Percentiles rank a stretch among this genome's conserved stretches.
phyloP scores from a whole-genome alignment of 2,888 invertebrate species.

The Ormyrus thymus region DNA sequence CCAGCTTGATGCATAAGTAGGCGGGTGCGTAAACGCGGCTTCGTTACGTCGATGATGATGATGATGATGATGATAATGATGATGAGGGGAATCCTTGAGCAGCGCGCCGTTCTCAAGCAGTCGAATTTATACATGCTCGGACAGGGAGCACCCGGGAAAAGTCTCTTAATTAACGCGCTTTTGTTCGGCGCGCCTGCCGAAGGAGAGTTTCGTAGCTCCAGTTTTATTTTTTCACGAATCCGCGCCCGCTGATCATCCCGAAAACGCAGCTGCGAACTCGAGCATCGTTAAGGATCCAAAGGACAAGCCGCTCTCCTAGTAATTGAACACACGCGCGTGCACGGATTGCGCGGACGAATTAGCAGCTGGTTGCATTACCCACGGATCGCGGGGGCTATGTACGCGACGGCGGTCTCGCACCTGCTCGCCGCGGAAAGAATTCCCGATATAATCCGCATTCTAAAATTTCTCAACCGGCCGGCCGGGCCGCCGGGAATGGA shows the following conservation, averaged over 20 bases:
- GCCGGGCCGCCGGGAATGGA: slow-evolving; percentile 41
- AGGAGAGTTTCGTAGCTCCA: not conserved
- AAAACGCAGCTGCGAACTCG: too few relatives aligned
- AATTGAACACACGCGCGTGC: not conserved
- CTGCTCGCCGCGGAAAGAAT: not conserved
- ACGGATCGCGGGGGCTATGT: not conserved
- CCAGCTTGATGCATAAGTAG: slow-evolving; percentile 45
- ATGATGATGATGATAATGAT: not conserved
- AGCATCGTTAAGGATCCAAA: too few relatives aligned
- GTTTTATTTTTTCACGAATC: too few relatives aligned
- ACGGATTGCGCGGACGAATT: not conserved
- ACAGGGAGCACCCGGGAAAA: slow-evolving; percentile 12
- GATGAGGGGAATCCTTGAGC: not conserved
- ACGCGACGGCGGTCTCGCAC: not conserved
- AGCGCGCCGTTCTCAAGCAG: not conserved
- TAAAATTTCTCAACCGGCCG: slow-evolving; percentile 41
- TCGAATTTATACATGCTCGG: not conserved
- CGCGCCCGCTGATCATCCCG: too few relatives aligned
- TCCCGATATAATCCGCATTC: slow-evolving; percentile 6
- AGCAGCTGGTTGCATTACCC: not conserved
- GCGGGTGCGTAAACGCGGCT: slow-evolving; percentile 11
- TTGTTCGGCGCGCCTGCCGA: not conserved
- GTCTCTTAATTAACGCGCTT: slow-evolving; percentile 28
- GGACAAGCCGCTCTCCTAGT: not conserved
- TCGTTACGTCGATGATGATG: slow-evolving; percentile 5